A percentile compares a stretch with the other conserved stretches of the same genome.
phyloP scores from a whole-genome alignment of 2,113 vertebrate genomes.

The Laticauda laticaudata region DNA sequence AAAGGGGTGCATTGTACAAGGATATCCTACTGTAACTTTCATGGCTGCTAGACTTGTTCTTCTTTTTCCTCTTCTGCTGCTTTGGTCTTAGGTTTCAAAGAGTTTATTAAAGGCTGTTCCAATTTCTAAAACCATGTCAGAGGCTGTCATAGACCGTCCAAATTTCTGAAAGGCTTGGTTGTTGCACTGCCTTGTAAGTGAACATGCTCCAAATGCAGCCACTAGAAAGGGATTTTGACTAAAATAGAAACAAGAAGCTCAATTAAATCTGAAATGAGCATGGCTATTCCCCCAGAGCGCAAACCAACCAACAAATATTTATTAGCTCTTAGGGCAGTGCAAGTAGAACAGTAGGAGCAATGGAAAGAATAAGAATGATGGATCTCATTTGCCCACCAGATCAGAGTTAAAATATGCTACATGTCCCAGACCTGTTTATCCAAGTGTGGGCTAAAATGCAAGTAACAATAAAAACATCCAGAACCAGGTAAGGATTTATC shows the following conservation, averaged over 20 bases:
- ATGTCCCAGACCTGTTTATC: neutral
- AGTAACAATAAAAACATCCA: neutral
- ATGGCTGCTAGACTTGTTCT: slow-evolving; percentile 31
- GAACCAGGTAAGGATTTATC: neutral
- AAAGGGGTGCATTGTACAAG: slow-evolving; percentile 45
- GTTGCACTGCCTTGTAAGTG: slow-evolving; percentile 89
- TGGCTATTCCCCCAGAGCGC: neutral
- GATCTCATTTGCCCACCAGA: neutral
- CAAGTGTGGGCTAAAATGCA: neutral
- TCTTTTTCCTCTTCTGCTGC: slow-evolving; percentile 25
- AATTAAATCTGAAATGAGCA: neutral
- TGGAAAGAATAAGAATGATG: neutral
- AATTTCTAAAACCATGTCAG: slow-evolving; percentile 93
- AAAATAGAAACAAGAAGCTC: neutral
- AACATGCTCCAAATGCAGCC: slow-evolving; percentile 88
- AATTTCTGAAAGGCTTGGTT: slow-evolving; percentile 88
- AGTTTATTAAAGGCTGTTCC: slow-evolving; percentile 87
- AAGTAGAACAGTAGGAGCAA: neutral
- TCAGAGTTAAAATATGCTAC: neutral
- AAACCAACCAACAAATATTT: neutral
- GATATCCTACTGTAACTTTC: slow-evolving; percentile 46
- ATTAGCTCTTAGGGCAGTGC: neutral
- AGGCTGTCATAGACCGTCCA: slow-evolving; percentile 87
- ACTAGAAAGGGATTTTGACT: slow-evolving; percentile 85
- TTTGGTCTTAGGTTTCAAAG: slow-evolving; percentile 82